phyloP scores from a whole-genome alignment of 1,140 invertebrate genomes.

The Saccostrea glomerata region DNA sequence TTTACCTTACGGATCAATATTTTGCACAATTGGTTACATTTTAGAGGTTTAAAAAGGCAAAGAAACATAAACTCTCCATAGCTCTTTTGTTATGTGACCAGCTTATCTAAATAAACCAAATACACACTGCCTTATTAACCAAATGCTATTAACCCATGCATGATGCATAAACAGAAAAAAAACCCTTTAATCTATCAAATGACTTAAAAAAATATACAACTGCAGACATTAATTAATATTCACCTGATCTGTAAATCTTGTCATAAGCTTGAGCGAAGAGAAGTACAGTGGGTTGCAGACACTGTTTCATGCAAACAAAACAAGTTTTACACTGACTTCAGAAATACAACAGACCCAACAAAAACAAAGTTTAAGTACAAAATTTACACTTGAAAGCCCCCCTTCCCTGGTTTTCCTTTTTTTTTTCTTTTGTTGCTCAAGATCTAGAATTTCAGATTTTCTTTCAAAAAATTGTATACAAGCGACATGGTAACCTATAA shows the following conservation, averaged over 20 bases:
- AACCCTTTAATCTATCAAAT: background rate
- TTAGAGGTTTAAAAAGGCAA: background rate
- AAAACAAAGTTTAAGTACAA: no score
- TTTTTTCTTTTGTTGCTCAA: background rate
- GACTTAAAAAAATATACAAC: background rate
- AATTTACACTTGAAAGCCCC: conserved; percentile 4
- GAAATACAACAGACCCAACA: no score
- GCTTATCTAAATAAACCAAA: background rate
- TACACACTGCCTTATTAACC: background rate
- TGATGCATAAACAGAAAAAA: background rate
- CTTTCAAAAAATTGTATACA: background rate
- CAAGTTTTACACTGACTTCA: no score
- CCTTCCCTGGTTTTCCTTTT: background rate
- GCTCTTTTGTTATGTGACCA: background rate
- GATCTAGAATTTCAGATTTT: conserved; percentile 6
- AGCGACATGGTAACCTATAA: background rate
- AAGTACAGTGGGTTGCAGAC: background rate
- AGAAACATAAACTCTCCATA: background rate
- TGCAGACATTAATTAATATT: background rate
- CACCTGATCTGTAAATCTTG: background rate
- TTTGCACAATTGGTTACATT: conserved; percentile 8
- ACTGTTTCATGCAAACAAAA: background rate
- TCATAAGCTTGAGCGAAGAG: background rate
- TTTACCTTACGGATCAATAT: background rate
- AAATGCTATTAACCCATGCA: background rate